These are phyloP conservation scores for Aleadryas rufinucha DNA, from an alignment of 2,113 vertebrate genomes.

Conservation along the genomic window DNA sequence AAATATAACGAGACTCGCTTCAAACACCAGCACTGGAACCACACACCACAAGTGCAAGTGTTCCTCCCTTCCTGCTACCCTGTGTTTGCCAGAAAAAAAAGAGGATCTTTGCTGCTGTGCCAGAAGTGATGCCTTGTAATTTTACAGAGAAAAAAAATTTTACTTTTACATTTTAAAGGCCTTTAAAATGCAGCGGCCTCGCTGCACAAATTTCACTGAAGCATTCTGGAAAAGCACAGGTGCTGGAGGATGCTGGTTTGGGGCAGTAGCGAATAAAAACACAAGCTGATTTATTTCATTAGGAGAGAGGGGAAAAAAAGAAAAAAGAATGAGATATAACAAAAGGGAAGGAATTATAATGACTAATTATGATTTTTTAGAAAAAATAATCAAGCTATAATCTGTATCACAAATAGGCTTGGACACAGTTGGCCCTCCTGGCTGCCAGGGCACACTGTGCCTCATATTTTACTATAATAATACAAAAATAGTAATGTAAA, in stretches of 20 bases:
- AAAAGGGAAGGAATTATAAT: not conserved
- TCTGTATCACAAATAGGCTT: not conserved
- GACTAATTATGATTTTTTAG: not conserved
- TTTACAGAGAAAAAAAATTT: too few relatives aligned
- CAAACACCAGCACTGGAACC: not conserved
- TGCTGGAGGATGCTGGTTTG: not conserved
- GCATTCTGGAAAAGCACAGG: not conserved
- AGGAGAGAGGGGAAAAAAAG: rapidly evolving
- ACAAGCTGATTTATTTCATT: not conserved
- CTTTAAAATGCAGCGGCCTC: not conserved
- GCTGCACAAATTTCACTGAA: not conserved
- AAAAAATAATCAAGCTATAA: not conserved
- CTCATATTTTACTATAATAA: not conserved
- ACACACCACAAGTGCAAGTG: rapidly evolving
- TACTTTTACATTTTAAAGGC: not conserved
- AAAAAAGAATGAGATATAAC: not conserved
- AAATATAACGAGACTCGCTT: not conserved
- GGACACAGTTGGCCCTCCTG: not conserved
- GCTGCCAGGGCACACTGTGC: not conserved
- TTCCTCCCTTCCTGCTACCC: not conserved
- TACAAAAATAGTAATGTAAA: not conserved
- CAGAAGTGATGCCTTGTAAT: not conserved
- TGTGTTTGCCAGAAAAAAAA: not conserved
- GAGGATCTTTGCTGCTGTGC: not conserved
- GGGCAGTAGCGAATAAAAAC: not conserved